phyloP scores from a whole-genome alignment of 1,140 invertebrate genomes.

The Grapholita molesta region DNA sequence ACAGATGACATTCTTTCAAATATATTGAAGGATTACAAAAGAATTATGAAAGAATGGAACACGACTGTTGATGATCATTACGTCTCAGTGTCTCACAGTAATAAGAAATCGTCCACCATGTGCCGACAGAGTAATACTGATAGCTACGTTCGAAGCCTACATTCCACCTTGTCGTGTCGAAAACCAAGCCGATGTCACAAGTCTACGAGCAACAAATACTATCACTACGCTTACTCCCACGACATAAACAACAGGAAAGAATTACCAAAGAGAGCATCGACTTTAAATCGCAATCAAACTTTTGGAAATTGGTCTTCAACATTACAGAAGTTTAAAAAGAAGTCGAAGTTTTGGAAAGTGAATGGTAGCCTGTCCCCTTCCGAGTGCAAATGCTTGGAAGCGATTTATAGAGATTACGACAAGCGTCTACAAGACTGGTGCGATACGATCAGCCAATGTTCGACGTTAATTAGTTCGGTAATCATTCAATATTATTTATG shows the following conservation, averaged over 20 bases:
- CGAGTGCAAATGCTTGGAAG: slow-evolving; percentile 66
- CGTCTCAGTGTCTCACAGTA: slow-evolving; percentile 47
- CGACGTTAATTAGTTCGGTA: slow-evolving; percentile 56
- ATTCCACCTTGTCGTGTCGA: slow-evolving; percentile 59
- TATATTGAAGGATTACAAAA: slow-evolving; percentile 69
- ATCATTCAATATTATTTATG: slow-evolving; percentile 14
- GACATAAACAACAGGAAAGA: slow-evolving; percentile 29
- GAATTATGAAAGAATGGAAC: slow-evolving; percentile 76
- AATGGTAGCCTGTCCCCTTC: slow-evolving; percentile 39
- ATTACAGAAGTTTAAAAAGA: slow-evolving; percentile 55
- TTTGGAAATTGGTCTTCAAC: slow-evolving; percentile 51
- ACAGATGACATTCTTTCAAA: slow-evolving; percentile 48
- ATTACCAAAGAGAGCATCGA: slow-evolving; percentile 41
- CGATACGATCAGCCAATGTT: slow-evolving; percentile 65
- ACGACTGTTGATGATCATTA: slow-evolving; percentile 67
- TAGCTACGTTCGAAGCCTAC: slow-evolving; percentile 57
- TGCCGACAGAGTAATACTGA: slow-evolving; percentile 51
- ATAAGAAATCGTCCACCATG: slow-evolving; percentile 43
- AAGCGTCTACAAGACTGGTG: slow-evolving; percentile 71
- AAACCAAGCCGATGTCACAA: slow-evolving; percentile 35
- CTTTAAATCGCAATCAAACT: slow-evolving; percentile 39
- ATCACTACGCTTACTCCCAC: slow-evolving; percentile 42
- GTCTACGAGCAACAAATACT: slow-evolving; percentile 31
- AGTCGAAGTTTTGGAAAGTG: slow-evolving; percentile 47
- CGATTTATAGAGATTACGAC: slow-evolving; percentile 72